Conservation (phyloP, 2,113 vertebrate genomes). For the Micronycteris hirsuta region DNA sequence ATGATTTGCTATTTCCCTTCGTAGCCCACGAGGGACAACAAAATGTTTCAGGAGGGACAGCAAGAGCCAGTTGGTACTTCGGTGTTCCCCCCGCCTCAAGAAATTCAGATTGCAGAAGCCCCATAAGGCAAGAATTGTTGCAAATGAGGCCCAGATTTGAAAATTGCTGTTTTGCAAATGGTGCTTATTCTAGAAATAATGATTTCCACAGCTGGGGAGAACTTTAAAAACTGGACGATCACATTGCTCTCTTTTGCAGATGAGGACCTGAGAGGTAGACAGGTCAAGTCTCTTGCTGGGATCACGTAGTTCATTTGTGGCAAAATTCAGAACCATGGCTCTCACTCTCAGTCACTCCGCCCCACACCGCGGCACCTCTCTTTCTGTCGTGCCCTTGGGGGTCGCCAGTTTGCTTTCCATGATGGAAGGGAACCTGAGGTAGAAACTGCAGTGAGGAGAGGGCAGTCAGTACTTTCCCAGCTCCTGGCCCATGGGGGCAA, state of each 20-base stretch:
- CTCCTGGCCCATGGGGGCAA: not conserved
- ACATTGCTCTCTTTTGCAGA: not conserved
- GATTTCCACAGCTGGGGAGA: not conserved
- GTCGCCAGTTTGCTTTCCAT: not conserved
- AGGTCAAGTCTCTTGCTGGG: not conserved
- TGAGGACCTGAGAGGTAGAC: not conserved
- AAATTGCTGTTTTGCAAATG: constrained; percentile 35
- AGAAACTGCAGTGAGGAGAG: not conserved
- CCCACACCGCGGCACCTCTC: not conserved
- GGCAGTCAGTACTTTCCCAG: not conserved
- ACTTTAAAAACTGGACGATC: not conserved
- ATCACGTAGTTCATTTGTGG: not conserved
- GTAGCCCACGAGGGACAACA: not conserved
- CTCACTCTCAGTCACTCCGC: too few relatives aligned
- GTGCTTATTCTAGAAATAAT: constrained; percentile 21
- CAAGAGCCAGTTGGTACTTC: not conserved
- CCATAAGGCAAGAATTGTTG: not conserved
- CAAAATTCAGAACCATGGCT: not conserved
- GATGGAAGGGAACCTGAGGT: not conserved
- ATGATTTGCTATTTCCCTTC: not conserved
- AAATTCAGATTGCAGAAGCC: not conserved
- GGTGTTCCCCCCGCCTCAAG: not conserved
- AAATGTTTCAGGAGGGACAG: not conserved
- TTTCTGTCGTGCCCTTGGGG: not conserved
- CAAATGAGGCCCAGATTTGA: constrained; percentile 22